These are phyloP conservation scores for Glareola pratincola DNA, from an alignment of 2,113 vertebrate genomes.

Conservation along the genomic window DNA sequence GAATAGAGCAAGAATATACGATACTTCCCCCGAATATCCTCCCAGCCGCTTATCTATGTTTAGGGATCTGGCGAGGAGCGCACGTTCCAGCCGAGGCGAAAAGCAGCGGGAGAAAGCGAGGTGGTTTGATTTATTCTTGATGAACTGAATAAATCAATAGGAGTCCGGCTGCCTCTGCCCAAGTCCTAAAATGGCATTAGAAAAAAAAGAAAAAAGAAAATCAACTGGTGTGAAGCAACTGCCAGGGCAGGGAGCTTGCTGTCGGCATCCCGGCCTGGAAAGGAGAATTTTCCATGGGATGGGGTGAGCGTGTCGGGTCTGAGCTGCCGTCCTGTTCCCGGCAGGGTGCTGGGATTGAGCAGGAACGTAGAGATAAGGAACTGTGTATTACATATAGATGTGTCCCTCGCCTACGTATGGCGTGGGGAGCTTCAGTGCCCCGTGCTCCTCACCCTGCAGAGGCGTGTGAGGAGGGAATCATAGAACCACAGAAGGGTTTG, in stretches of 20 bases:
- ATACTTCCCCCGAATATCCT: slow-evolving; percentile 48
- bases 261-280: neutral
- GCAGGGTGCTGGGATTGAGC: neutral
- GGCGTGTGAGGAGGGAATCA: accelerated
- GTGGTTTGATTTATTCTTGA: neutral
- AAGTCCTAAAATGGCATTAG: neutral
- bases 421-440: accelerated
- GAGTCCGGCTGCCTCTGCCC: neutral
- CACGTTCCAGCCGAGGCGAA: neutral
- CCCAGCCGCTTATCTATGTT: slow-evolving; percentile 14
- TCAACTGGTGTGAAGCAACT: neutral
- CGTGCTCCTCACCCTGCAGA: accelerated
- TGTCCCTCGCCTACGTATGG: accelerated
- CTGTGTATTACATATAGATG: accelerated
- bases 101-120: neutral
- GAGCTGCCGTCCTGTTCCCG: accelerated
- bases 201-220: neutral
- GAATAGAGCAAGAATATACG: slow-evolving; percentile 48
- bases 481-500: no score
- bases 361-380: accelerated
- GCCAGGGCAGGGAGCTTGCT: neutral
- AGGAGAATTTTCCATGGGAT: neutral
- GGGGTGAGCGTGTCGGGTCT: accelerated
- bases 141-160: neutral
- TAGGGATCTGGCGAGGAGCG: neutral